A percentile compares a stretch with the other conserved stretches of the same genome.
phyloP scores from a whole-genome alignment of 2,888 invertebrate genomes.

The Polydrusus pterygomalis region DNA sequence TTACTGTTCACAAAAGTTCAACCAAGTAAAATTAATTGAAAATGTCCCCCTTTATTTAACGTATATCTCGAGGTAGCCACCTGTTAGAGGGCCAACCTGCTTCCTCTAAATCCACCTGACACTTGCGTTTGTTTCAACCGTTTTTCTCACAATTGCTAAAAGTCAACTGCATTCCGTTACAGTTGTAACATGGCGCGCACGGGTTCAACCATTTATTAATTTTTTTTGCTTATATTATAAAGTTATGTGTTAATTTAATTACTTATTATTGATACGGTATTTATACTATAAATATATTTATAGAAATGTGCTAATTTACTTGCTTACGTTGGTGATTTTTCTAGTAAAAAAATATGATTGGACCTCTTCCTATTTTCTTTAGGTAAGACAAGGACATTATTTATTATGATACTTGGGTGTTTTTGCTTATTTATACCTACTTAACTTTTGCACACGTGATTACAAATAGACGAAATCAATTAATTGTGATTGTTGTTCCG shows the following conservation, averaged over 20 bases:
- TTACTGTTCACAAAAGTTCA: not conserved
- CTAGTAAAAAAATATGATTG: conserved; percentile 34
- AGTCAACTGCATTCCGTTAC: conserved; percentile 44
- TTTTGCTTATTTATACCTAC: no score
- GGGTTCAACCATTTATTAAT: conserved; percentile 12
- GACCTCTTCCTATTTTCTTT: conserved; percentile 42
- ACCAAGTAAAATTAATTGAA: conserved; percentile 1
- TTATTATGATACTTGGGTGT: no score
- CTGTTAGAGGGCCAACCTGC: conserved; percentile 46
- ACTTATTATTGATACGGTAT: conserved; percentile 17
- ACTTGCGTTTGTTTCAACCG: conserved; percentile 35
- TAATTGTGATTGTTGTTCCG: no score
- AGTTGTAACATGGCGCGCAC: conserved; percentile 30
- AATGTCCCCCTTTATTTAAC: conserved; percentile 24
- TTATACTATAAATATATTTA: conserved; percentile 1
- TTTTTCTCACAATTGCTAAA: conserved; percentile 42
- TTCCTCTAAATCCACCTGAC: conserved; percentile 48
- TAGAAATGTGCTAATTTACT: conserved; percentile 12
- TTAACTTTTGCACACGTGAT: no score
- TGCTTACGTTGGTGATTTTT: conserved; percentile 13
- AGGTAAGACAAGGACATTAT: conserved; percentile 28
- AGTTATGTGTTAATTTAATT: conserved; percentile 14
- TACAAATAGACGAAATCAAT: no score
- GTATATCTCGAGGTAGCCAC: conserved; percentile 37
- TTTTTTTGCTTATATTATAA: conserved; percentile 10